A percentile compares a stretch with the other conserved stretches of the same genome.
phyloP scores from a whole-genome alignment of 1,140 invertebrate species.

The Ceratosolen solmsi region DNA sequence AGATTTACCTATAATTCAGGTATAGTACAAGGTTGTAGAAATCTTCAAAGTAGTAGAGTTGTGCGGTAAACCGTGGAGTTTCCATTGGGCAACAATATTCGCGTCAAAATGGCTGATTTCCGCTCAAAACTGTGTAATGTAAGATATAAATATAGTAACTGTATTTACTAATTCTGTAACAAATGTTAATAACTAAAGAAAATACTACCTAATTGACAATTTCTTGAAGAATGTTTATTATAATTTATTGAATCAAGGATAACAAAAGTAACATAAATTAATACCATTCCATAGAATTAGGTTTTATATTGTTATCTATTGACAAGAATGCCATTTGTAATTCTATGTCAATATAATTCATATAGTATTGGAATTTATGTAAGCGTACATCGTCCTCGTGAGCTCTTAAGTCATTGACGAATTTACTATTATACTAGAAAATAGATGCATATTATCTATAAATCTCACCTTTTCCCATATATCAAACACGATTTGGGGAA shows the following conservation, averaged over 20 bases:
- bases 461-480: background rate
- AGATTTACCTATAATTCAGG: constrained; percentile 16
- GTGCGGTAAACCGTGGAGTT: background rate
- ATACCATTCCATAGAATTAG: too few relatives aligned
- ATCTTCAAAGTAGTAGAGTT: background rate
- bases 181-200: too few relatives aligned
- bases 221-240: too few relatives aligned
- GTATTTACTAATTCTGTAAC: too few relatives aligned
- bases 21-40: background rate
- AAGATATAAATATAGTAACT: too few relatives aligned
- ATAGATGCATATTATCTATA: background rate
- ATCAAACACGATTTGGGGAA: background rate
- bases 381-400: background rate
- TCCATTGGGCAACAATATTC: background rate
- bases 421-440: background rate
- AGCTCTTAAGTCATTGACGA: background rate
- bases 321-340: background rate
- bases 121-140: too few relatives aligned
- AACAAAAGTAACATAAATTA: too few relatives aligned
- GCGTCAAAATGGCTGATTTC: background rate
- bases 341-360: background rate
- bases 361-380: background rate
- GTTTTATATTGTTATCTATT: background rate
- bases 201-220: too few relatives aligned
- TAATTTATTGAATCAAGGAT: too few relatives aligned